Conservation (phyloP, 1,140 invertebrate genomes). For the Spodoptera frugiperda region DNA sequence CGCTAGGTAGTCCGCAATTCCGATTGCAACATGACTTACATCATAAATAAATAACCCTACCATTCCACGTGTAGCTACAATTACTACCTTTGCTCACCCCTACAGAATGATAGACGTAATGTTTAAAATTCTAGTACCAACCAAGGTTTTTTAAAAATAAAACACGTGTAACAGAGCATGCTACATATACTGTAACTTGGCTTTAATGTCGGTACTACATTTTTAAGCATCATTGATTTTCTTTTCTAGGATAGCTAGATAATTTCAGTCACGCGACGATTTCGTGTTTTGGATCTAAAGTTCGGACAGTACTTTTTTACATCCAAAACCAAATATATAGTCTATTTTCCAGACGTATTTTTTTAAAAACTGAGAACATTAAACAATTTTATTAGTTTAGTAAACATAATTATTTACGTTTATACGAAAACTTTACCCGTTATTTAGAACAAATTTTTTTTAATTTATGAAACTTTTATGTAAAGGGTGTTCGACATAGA, state of each 20-base stretch:
- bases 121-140: no score
- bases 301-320: not conserved
- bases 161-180: no score
- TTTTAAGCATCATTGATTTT: constrained; percentile 32
- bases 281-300: constrained; percentile 3
- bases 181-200: no score
- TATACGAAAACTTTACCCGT: not conserved
- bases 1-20: no score
- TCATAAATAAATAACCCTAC: no score
- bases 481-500: constrained; percentile 38
- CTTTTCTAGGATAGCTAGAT: constrained; percentile 7
- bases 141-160: no score
- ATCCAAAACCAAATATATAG: not conserved
- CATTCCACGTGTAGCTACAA: no score
- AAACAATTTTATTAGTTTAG: not conserved
- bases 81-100: no score
- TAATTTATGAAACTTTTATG: constrained; percentile 23
- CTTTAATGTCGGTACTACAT: constrained; percentile 1
- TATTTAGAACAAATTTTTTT: constrained; percentile 21
- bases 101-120: no score
- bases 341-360: not conserved
- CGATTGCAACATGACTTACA: no score
- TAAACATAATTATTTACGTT: not conserved
- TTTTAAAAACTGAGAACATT: not conserved
- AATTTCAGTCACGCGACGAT: constrained; percentile 33